These are phyloP conservation scores for Drosophila nasuta DNA, from an alignment of 1,140 invertebrate genomes.

Conservation along the genomic window DNA sequence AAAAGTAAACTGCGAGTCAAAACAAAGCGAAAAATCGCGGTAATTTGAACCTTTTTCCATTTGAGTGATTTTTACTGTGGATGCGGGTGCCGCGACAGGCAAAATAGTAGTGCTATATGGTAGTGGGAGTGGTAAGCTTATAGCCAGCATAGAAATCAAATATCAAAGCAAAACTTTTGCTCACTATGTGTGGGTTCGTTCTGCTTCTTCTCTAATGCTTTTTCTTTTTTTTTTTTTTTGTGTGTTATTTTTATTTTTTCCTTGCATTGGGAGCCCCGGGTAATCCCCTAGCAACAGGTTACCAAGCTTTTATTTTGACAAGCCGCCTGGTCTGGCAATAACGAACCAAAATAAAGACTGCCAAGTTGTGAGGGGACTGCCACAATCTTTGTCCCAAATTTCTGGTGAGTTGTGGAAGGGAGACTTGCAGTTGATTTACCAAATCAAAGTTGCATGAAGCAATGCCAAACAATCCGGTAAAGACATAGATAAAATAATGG, in stretches of 20 bases:
- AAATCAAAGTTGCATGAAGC: conserved; percentile 80
- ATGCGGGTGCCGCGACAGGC: conserved; percentile 27
- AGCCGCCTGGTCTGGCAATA: conserved; percentile 30
- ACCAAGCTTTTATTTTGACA: conserved; percentile 78
- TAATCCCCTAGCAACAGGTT: conserved; percentile 80
- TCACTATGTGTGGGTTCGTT: conserved; percentile 16
- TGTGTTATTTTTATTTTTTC: conserved; percentile 1
- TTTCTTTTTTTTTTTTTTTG: not conserved
- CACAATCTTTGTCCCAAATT: not conserved
- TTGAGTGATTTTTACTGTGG: conserved; percentile 64
- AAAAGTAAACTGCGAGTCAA: conserved; percentile 65
- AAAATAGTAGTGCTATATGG: not conserved
- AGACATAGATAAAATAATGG: conserved; percentile 41
- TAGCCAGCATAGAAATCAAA: conserved; percentile 70
- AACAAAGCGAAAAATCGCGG: conserved; percentile 64
- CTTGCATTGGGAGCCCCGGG: conserved; percentile 51
- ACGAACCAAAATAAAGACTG: conserved; percentile 28
- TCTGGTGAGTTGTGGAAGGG: not conserved
- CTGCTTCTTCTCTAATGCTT: not conserved
- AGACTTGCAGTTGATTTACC: conserved; percentile 68
- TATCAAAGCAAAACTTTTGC: conserved; percentile 74
- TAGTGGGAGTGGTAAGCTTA: conserved; percentile 14
- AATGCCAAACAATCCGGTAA: conserved; percentile 65
- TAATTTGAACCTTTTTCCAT: conserved; percentile 83
- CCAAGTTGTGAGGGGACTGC: conserved; percentile 36